phyloP scores from a whole-genome alignment of 2,888 invertebrate species.

The Cancer borealis region DNA sequence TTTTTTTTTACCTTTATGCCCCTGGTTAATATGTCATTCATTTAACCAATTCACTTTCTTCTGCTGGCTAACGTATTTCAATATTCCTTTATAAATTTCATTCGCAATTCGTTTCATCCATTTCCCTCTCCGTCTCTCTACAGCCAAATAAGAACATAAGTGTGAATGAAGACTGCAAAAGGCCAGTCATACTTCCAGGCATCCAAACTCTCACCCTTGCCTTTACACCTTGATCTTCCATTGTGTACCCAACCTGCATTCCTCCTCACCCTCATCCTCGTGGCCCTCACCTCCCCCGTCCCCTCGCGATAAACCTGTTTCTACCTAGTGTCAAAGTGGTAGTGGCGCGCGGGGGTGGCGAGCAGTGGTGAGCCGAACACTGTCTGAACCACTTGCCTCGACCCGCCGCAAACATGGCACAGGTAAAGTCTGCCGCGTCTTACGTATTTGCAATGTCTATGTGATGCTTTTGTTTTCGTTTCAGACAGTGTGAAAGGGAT shows the following conservation, averaged over 20 bases:
- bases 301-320: neutral
- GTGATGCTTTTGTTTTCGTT: neutral
- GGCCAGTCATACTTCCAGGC: neutral
- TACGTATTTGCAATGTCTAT: neutral
- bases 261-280: neutral
- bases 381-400: neutral
- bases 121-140: neutral
- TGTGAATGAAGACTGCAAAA: neutral
- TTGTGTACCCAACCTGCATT: neutral
- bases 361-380: neutral
- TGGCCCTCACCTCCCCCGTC: neutral
- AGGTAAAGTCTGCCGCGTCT: neutral
- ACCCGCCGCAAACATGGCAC: neutral
- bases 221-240: neutral
- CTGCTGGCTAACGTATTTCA: too few species aligned
- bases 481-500: neutral
- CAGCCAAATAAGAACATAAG: neutral
- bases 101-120: neutral
- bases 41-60: too few species aligned
- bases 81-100: too few species aligned
- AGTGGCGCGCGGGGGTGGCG: neutral
- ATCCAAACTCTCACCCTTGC: neutral
- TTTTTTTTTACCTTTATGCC: too few species aligned
- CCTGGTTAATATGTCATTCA: too few species aligned
- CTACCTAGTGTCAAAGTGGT: neutral